These are phyloP conservation scores for Galaxias olidus DNA, from an alignment of 2,797 vertebrate genomes.

Conservation along the genomic window DNA sequence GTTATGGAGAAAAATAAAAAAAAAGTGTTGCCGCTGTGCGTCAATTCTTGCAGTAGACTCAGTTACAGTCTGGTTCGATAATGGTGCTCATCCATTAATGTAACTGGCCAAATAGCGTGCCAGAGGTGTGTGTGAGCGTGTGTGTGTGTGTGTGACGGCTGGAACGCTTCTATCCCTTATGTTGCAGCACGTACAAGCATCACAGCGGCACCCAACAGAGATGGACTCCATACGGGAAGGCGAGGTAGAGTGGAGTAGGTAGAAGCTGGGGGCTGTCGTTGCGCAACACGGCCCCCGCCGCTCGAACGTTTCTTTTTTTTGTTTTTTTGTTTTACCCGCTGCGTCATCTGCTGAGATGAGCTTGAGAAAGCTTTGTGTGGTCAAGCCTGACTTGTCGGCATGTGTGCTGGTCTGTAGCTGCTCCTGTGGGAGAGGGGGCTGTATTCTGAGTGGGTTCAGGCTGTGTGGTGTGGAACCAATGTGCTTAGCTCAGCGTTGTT, in stretches of 20 bases:
- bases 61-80: no score
- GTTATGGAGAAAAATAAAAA: no score
- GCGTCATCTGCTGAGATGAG: neutral
- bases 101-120: no score
- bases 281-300: slow-evolving; percentile 14
- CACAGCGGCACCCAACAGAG: slow-evolving; percentile 56
- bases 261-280: slow-evolving; percentile 32
- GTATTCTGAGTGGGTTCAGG: neutral
- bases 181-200: slow-evolving; percentile 60
- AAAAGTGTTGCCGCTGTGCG: no score
- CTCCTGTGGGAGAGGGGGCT: neutral
- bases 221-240: slow-evolving; percentile 61
- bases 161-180: slow-evolving; percentile 46
- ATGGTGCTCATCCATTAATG: no score
- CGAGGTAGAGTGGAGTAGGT: slow-evolving; percentile 58
- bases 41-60: no score
- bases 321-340: no score
- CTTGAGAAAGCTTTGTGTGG: neutral
- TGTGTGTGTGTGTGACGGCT: slow-evolving; percentile 38
- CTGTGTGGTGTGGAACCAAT: neutral
- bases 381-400: slow-evolving; percentile 1
- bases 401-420: slow-evolving; percentile 3
- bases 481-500: slow-evolving; percentile 37
- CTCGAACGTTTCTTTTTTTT: neutral
- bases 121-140: slow-evolving; percentile 7